Evolutionary conservation across 2,113 vertebrate genomes (phyloP).

Genomic region (Atractosteus spatula): DNA sequence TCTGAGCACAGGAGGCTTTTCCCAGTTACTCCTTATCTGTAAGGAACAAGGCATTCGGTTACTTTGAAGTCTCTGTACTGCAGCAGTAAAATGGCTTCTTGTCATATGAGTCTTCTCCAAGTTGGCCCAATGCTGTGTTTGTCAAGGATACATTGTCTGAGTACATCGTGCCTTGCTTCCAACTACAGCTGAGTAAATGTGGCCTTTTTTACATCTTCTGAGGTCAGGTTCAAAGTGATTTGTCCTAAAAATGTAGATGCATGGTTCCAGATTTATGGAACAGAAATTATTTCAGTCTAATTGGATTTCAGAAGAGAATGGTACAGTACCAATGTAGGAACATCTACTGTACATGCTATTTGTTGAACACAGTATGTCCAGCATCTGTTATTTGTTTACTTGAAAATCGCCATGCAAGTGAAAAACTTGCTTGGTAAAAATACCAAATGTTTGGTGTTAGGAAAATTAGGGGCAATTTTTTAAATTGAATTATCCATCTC

Average conservation of each 20-base stretch:
- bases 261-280: too few species aligned
- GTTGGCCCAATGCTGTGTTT: background rate
- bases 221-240: slow-evolving; percentile 37
- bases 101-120: slow-evolving; percentile 9
- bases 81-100: background rate
- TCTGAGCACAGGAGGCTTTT: background rate
- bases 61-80: background rate
- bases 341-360: too few species aligned
- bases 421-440: too few species aligned
- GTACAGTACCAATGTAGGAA: too few species aligned
- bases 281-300: too few species aligned
- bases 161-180: slow-evolving; percentile 41
- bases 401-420: too few species aligned
- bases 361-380: too few species aligned
- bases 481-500: too few species aligned
- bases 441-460: too few species aligned
- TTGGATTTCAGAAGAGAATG: too few species aligned
- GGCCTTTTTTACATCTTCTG: slow-evolving; percentile 40
- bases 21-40: background rate
- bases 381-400: too few species aligned
- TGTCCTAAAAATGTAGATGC: background rate
- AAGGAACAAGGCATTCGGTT: background rate
- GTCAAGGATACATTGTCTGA: slow-evolving; percentile 46
- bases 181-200: slow-evolving; percentile 52
- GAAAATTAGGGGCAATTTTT: too few species aligned